phyloP scores from a whole-genome alignment of 2,888 invertebrate genomes.

The Neoscelio sp. region DNA sequence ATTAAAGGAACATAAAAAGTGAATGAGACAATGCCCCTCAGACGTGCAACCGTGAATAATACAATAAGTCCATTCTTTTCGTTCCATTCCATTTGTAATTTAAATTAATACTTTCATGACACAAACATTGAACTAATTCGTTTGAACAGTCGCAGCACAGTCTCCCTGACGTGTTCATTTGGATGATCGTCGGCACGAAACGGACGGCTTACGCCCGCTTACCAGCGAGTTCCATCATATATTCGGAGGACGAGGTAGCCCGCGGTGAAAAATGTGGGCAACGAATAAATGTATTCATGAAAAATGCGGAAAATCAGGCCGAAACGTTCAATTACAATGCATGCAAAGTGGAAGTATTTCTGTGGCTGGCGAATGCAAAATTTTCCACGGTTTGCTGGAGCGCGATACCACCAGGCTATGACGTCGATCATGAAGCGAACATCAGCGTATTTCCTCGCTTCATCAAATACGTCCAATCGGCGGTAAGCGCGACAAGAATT shows the following conservation, averaged over 20 bases:
- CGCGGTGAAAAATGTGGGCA: conserved; percentile 84
- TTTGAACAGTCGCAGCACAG: conserved; percentile 84
- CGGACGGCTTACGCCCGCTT: conserved; percentile 84
- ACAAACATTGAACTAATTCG: conserved; percentile 19
- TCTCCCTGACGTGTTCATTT: conserved; percentile 85
- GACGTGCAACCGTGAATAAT: neutral
- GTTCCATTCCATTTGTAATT: neutral
- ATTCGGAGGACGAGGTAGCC: conserved; percentile 82
- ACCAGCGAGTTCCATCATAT: conserved; percentile 83
- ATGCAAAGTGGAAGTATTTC: conserved; percentile 78
- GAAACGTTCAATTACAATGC: conserved; percentile 71
- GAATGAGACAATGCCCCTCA: neutral
- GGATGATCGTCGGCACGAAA: conserved; percentile 84
- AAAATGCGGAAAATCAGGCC: conserved; percentile 69
- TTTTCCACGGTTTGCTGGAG: conserved; percentile 77
- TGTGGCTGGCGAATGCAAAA: conserved; percentile 79
- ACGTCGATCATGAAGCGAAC: conserved; percentile 71
- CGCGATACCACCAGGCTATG: conserved; percentile 78
- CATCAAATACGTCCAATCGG: conserved; percentile 75
- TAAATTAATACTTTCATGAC: conserved; percentile 1
- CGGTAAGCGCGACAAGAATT: conserved; percentile 71
- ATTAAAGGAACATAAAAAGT: conserved; percentile 3
- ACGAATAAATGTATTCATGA: conserved; percentile 78
- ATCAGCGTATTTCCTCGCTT: conserved; percentile 76
- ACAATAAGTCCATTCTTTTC: neutral